A percentile compares a stretch with the other conserved stretches of the same genome.
Evolutionary conservation across 2,797 vertebrate genomes (phyloP).

Genomic region (Eutrigla gurnardus): DNA sequence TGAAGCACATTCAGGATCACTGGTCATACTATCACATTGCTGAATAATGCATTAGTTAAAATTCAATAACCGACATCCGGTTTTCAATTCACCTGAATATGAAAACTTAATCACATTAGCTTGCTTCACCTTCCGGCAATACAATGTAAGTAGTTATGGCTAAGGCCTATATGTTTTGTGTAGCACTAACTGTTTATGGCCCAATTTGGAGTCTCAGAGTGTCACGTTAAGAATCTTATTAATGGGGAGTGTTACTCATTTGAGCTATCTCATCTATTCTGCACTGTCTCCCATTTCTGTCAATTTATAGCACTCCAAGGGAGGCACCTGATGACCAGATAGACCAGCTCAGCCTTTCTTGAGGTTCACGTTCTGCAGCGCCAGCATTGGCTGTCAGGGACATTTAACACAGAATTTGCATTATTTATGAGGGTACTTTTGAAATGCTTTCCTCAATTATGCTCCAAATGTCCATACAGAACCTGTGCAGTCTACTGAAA

Average conservation of each 20-base stretch:
- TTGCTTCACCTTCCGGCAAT: constrained; percentile 3
- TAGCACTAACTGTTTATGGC: constrained; percentile 53
- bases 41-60: constrained; percentile 3
- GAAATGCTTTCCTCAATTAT: constrained; percentile 84
- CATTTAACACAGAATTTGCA: constrained; percentile 84
- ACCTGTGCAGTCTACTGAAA: constrained; percentile 43
- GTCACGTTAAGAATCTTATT: constrained; percentile 66
- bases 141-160: constrained; percentile 2
- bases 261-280: constrained; percentile 75
- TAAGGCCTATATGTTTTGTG: constrained; percentile 36
- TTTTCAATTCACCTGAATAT: constrained; percentile 22
- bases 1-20: neutral
- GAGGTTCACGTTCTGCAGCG: constrained; percentile 77
- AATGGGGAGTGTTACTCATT: constrained; percentile 73
- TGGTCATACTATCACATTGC: neutral
- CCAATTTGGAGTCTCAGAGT: constrained; percentile 46
- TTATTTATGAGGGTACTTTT: constrained; percentile 87
- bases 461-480: constrained; percentile 79
- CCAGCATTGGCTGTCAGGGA: constrained; percentile 83
- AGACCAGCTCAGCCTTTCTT: constrained; percentile 82
- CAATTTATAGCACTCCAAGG: constrained; percentile 82
- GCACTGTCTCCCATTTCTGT: constrained; percentile 74
- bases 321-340: constrained; percentile 80
- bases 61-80: constrained; percentile 18
- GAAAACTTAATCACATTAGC: constrained; percentile 3